A percentile compares a stretch with the other conserved stretches of the same genome.
Evolutionary conservation across 2,888 invertebrate genomes (phyloP).

Genomic region (Drosophila mettleri): DNA sequence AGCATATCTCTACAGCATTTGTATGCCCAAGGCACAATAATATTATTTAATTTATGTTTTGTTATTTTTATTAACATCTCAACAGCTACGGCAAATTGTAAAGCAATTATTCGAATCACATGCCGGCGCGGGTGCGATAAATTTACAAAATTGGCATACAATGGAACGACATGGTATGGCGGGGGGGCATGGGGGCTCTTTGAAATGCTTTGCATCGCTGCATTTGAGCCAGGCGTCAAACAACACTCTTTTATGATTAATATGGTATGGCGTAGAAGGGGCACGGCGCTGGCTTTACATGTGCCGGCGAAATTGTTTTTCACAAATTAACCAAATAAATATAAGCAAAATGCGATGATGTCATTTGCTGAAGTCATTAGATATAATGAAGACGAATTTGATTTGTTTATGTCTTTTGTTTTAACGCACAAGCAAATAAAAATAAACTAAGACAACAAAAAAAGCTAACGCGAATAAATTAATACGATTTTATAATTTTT

Average conservation of each 20-base stretch:
- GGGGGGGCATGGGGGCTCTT: background rate
- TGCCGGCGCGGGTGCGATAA: constrained; percentile 55
- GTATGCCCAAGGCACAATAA: constrained; percentile 65
- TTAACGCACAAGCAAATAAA: constrained; percentile 13
- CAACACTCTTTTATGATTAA: constrained; percentile 25
- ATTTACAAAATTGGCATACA: constrained; percentile 52
- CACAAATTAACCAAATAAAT: constrained; percentile 26
- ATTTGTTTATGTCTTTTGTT: constrained; percentile 57
- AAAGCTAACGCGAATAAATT: constrained; percentile 16
- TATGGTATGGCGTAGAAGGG: background rate
- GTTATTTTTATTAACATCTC: constrained; percentile 41
- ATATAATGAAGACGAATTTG: constrained; percentile 70
- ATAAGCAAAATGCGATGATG: constrained; percentile 47
- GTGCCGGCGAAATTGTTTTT: constrained; percentile 25
- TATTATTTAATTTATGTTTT: constrained; percentile 46
- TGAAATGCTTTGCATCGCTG: constrained; percentile 67
- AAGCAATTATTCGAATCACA: constrained; percentile 77
- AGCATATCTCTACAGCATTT: constrained; percentile 49
- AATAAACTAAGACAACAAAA: constrained; percentile 1
- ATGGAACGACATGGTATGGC: constrained; percentile 27
- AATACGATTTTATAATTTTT: constrained; percentile 5
- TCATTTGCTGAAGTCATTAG: constrained; percentile 59
- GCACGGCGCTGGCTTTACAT: constrained; percentile 2
- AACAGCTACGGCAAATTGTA: constrained; percentile 59
- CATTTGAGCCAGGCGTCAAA: constrained; percentile 59